These are phyloP conservation scores for Calidris pugnax DNA, from an alignment of 2,113 vertebrate genomes.

Conservation along the genomic window DNA sequence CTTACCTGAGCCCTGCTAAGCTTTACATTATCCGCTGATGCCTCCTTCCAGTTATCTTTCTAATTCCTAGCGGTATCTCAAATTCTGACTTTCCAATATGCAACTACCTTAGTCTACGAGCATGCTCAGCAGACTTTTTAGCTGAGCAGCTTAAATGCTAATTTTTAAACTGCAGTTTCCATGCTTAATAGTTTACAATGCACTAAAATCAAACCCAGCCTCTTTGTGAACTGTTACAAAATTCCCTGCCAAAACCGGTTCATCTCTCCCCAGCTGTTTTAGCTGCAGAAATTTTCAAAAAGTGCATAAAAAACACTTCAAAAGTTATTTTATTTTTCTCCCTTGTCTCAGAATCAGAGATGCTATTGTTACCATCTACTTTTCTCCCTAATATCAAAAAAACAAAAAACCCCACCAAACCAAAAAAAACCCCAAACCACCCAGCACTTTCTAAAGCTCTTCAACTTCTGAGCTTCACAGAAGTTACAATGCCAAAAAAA, in stretches of 20 bases:
- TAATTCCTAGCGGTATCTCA: neutral
- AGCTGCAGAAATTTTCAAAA: neutral
- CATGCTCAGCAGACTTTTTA: neutral
- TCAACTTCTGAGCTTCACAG: neutral
- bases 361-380: neutral
- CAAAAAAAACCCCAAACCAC: neutral
- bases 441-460: neutral
- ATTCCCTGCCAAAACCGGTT: neutral
- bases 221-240: neutral
- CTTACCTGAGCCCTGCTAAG: neutral
- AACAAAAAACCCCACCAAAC: neutral
- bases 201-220: neutral
- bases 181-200: neutral
- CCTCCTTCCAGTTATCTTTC: neutral
- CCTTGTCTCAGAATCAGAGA: neutral
- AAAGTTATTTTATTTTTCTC: neutral
- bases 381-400: neutral
- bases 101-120: neutral
- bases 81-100: neutral
- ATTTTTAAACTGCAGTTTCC: neutral
- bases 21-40: neutral
- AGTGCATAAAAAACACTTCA: neutral
- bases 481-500: neutral
- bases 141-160: neutral
- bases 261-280: neutral